Evolutionary conservation across 2,888 invertebrate genomes (phyloP).

Genomic region (Acrobasis repandana): DNA sequence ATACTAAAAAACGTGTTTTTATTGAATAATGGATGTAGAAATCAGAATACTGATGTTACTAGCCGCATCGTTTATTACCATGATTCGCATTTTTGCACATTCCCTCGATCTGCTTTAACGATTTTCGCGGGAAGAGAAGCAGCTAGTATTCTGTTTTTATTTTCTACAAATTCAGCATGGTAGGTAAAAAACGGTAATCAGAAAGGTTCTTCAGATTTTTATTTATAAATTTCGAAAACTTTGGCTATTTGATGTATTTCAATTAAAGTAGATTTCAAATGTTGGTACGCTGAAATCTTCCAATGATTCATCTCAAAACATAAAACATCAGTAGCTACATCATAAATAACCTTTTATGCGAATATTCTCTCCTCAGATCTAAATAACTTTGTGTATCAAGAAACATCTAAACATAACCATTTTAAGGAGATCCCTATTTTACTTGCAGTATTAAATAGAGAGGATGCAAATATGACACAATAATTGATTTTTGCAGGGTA

Average conservation of each 20-base stretch:
- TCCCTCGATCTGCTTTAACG: too few relatives aligned
- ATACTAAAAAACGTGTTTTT: neutral
- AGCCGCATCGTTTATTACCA: too few relatives aligned
- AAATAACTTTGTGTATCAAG: neutral
- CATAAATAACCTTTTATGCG: conserved; percentile 14
- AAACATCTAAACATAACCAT: neutral
- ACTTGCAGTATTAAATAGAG: neutral
- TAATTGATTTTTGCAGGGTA: neutral
- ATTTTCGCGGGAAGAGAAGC: too few relatives aligned
- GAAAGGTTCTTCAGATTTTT: too few relatives aligned
- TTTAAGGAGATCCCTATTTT: conserved; percentile 7
- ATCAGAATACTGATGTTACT: too few relatives aligned
- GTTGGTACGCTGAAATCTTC: neutral
- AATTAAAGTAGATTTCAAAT: neutral
- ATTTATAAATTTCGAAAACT: too few relatives aligned
- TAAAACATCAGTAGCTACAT: conserved; percentile 12
- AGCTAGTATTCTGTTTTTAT: too few relatives aligned
- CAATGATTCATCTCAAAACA: conserved; percentile 7
- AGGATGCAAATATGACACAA: neutral
- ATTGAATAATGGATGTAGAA: neutral
- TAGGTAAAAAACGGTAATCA: too few relatives aligned
- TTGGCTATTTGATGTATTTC: too few relatives aligned
- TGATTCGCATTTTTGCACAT: too few relatives aligned
- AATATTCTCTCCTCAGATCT: neutral
- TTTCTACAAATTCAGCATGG: too few relatives aligned